phyloP scores from a whole-genome alignment of 2,888 invertebrate species.

The Eupithecia abbreviata region DNA sequence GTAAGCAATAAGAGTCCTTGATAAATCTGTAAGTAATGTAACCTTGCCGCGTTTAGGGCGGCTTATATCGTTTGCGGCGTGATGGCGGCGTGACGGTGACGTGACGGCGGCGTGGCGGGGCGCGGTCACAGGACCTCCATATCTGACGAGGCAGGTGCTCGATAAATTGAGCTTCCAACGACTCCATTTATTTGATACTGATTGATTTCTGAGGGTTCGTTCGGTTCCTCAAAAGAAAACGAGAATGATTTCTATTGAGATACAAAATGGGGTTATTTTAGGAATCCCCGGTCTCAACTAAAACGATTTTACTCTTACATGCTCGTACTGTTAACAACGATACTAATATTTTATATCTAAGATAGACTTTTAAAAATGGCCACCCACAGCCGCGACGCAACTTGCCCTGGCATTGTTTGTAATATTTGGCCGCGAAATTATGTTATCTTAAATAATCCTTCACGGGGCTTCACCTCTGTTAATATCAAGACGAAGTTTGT shows the following conservation, averaged over 20 bases:
- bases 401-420: not conserved
- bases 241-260: not conserved
- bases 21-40: not conserved
- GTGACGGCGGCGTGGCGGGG: not conserved
- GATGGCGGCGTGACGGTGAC: not conserved
- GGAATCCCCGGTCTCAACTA: not conserved
- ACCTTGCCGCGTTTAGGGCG: not conserved
- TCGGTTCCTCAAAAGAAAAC: not conserved
- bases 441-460: slow-evolving; percentile 10
- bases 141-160: not conserved
- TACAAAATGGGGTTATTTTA: not conserved
- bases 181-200: not conserved
- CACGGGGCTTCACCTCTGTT: slow-evolving; percentile 15
- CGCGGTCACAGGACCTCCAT: not conserved
- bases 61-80: not conserved
- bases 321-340: not conserved
- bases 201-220: not conserved
- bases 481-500: not conserved
- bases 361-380: not conserved
- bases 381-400: not conserved
- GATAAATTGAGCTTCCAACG: not conserved
- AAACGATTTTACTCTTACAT: not conserved
- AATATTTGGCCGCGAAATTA: slow-evolving; percentile 2
- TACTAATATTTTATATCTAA: not conserved
- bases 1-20: not conserved